Base-by-base conservation (phyloP, 92 coral and sea anemone genomes). In the Porites evermanni region DNA sequence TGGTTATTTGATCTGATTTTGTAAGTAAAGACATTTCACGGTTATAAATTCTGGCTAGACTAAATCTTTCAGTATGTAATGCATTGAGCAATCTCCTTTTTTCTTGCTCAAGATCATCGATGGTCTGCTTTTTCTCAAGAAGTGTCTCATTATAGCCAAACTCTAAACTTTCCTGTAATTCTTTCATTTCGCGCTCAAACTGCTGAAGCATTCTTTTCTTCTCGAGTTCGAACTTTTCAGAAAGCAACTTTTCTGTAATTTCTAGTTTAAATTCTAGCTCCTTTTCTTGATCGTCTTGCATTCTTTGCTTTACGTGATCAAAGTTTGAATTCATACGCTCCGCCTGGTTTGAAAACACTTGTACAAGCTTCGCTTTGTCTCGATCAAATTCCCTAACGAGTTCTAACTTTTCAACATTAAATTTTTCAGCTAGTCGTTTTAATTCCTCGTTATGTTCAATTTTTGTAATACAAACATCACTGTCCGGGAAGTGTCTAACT, bases 21-120 rank as follows among this genome's bases (percentile, higher is more conserved):
- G 90, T 80, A 79, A 88, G 96, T 81, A 90, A 91, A 88, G 93
- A 88, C 59, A 94, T 64, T 79, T 94, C 94, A 70, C 91, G 94
- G 80, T 90, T 93, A 94, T 88, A 90, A 50, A 85, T 72, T 60
- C 79, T 93, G 18, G 94, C 98, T 68, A 93, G 68, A 75, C 89
- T 90, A 88, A 94, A 94, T 70, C 96, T 93, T 78, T 94, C 96
- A 44, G 80, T 77, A 20, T 90, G 91, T 66, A 94, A 77, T 10
- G 89, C 79, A 23, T 79, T 81, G 2, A 74, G 82, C 71, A 92
- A 80, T 14, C 90, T 91, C 13, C 74, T 80, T 20, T 83, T 94
- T 38, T 91, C 93, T 79, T 70, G 70, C 63, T 94, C 93, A 58
- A 94, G 86, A 67, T 72, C 32, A 21, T 87, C 86, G 69, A 92